Conservation (phyloP, 2,888 invertebrate genomes). For the Spodoptera picta region DNA sequence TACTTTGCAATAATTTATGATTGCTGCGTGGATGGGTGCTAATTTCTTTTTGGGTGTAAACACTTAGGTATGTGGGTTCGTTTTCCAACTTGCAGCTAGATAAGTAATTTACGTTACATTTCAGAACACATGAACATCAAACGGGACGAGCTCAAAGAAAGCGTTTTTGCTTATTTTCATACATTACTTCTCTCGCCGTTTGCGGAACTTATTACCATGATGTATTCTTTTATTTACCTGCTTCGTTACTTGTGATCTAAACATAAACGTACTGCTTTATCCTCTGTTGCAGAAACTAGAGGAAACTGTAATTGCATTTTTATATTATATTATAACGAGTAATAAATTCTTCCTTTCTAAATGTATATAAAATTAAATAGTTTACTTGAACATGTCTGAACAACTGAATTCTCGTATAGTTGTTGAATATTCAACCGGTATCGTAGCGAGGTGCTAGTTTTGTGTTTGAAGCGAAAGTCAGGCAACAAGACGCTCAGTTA, state of each 20-base stretch:
- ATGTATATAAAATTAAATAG: neutral
- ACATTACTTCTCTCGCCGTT: slow-evolving; percentile 72
- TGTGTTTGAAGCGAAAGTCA: slow-evolving; percentile 14
- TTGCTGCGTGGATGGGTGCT: slow-evolving; percentile 64
- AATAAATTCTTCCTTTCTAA: neutral
- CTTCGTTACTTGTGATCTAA: slow-evolving; percentile 40
- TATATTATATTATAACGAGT: neutral
- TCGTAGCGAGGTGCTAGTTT: slow-evolving; percentile 20
- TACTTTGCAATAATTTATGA: slow-evolving; percentile 74
- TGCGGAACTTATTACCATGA: slow-evolving; percentile 70
- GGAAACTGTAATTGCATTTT: neutral
- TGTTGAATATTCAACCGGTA: slow-evolving; percentile 12
- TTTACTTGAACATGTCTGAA: slow-evolving; percentile 6
- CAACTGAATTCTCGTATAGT: slow-evolving; percentile 7
- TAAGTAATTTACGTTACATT: slow-evolving; percentile 63
- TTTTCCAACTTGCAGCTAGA: slow-evolving; percentile 63
- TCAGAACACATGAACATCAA: slow-evolving; percentile 77
- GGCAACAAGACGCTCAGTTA: slow-evolving; percentile 15
- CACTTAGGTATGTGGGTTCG: slow-evolving; percentile 70
- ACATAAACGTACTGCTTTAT: slow-evolving; percentile 4
- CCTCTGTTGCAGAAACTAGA: neutral
- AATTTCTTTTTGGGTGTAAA: slow-evolving; percentile 74
- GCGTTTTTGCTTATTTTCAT: slow-evolving; percentile 74
- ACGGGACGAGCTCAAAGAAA: slow-evolving; percentile 68
- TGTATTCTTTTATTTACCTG: slow-evolving; percentile 62